These are phyloP conservation scores for Galaxea fascicularis DNA, from an alignment of 92 coral and sea anemone genomes.

Conservation along the genomic window DNA sequence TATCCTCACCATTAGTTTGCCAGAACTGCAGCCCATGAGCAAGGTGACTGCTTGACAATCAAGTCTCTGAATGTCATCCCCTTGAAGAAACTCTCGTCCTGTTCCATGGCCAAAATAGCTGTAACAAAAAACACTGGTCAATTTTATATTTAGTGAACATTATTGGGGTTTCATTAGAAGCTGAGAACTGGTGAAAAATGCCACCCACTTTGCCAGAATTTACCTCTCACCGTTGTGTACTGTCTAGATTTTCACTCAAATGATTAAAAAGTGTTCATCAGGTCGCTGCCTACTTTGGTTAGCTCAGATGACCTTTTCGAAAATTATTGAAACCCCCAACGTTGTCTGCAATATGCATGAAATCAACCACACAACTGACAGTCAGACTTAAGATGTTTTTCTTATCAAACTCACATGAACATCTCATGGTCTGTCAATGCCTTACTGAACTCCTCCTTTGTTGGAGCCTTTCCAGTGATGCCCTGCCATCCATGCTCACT, in stretches of 20 bases:
- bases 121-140: background rate
- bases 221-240: too few relatives aligned
- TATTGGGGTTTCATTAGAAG: too few relatives aligned
- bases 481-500: constrained; percentile 93
- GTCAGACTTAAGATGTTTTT: background rate
- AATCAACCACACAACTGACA: background rate
- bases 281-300: too few relatives aligned
- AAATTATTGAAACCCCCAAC: too few relatives aligned
- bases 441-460: constrained; percentile 78
- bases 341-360: background rate
- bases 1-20: constrained; percentile 79
- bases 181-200: too few relatives aligned
- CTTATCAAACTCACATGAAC: constrained; percentile 80
- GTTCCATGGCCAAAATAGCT: constrained; percentile 97
- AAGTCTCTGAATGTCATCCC: constrained; percentile 90
- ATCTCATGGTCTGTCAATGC: constrained; percentile 87
- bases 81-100: constrained; percentile 87
- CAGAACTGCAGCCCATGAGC: constrained; percentile 99
- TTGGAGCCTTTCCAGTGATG: constrained; percentile 83
- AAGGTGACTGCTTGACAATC: constrained; percentile 89
- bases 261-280: too few relatives aligned
- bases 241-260: too few relatives aligned
- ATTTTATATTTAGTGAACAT: background rate
- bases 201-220: too few relatives aligned
- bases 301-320: too few relatives aligned